Base-by-base conservation (phyloP, 1,140 invertebrate genomes). In the Ceratoteleas bidentatus region DNA sequence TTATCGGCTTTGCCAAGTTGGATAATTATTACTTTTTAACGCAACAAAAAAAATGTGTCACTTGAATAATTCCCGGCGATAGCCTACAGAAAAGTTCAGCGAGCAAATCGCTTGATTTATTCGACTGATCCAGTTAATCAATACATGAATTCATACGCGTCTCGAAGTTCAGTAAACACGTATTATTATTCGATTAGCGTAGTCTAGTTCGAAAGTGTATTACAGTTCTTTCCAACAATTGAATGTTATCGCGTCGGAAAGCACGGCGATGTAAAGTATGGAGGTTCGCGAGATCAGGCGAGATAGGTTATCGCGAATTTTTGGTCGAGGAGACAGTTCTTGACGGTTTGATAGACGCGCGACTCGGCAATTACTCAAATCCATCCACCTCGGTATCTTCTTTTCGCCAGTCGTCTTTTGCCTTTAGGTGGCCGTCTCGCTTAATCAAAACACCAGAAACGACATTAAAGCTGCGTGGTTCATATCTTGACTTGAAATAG, bases 371-470 rank as follows among this genome's bases (percentile, higher is more conserved):
- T 91, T 90, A 91, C 86, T 91, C 89, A 89, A 87, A 85, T 81
- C 57, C 77, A 78, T 81, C 60, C 49, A 77, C 45, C 54, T 52
- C 52, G 62, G 75, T 85, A 84, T 85, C 82, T 83, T 83, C 85
- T 88, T 79, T 86, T 73, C 72, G 72, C 72, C 69, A 32, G 70
- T 65, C 60, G 82, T 69, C 24, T 24, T 47, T 74, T 72, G 78
- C 73, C 72, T 72, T 77, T 81, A 75, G 78, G 74, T 78, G 66
- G 73, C 81, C 79, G 83, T 76, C 74, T 86, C 87, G 88, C 78
- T 90, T 91, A 90, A 91, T 91, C 90, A 91, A 89, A 91, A 89
- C 84, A 85, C 70, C 83, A 89, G 88, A 88, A 90, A 88, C 90
- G 90, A 89, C 89, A 90, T 91, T 90, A 90, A 89, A 90, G 88